Evolutionary conservation across 2,113 vertebrate genomes (phyloP).

Genomic region (Lagopus muta): DNA sequence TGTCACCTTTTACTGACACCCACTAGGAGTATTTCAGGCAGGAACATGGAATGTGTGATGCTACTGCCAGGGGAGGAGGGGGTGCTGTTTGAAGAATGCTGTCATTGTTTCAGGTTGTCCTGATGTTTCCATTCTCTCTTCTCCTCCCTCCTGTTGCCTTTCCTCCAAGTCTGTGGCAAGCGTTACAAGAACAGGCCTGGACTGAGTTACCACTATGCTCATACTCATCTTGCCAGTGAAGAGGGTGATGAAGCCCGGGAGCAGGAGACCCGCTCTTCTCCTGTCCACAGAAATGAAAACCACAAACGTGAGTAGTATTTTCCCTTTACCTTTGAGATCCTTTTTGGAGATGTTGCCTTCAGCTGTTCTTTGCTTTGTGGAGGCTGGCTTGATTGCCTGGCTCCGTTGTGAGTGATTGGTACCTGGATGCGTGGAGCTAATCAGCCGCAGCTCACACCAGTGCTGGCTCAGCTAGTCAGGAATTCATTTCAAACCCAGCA

Average conservation of each 20-base stretch:
- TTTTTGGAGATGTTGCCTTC: background rate
- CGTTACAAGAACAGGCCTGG: constrained; percentile 97
- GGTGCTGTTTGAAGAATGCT: background rate
- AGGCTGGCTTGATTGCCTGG: background rate
- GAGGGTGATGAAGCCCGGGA: constrained; percentile 87
- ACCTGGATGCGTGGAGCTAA: constrained; percentile 55
- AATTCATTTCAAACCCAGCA: constrained; percentile 66
- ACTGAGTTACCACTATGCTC: constrained; percentile 95
- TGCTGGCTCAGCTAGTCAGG: constrained; percentile 58
- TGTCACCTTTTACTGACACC: background rate
- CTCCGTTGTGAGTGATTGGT: constrained; percentile 21
- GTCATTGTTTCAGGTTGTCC: background rate
- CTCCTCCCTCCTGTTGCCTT: constrained; percentile 41
- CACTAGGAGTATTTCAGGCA: background rate
- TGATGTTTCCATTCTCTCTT: constrained; percentile 33
- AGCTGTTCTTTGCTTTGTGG: background rate
- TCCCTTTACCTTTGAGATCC: background rate
- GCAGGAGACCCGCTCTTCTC: constrained; percentile 83
- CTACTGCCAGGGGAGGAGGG: background rate
- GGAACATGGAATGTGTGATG: accelerated
- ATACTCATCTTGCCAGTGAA: constrained; percentile 92
- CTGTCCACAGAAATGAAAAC: constrained; percentile 87
- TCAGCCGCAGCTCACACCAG: constrained; percentile 21
- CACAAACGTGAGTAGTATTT: constrained; percentile 89
- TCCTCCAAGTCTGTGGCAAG: constrained; percentile 89